Evolutionary conservation across 2,888 invertebrate species (phyloP).

Genomic region (Venusia cambrica): DNA sequence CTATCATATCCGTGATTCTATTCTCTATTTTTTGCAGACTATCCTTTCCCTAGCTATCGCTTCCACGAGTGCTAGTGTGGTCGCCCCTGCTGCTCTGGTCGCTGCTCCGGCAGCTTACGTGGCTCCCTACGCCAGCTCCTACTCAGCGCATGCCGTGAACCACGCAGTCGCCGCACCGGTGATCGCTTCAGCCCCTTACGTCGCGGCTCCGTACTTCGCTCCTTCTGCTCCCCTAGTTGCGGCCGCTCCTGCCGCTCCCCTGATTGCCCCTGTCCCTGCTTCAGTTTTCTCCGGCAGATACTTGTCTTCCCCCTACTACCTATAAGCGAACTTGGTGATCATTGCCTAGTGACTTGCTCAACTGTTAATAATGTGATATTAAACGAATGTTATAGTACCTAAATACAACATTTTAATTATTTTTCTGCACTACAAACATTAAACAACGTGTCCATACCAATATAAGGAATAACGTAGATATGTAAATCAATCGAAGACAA

Average conservation of each 20-base stretch:
- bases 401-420: constrained; percentile 7
- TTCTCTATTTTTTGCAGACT: constrained; percentile 56
- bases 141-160: constrained; percentile 87
- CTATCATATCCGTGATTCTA: not conserved
- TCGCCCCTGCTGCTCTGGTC: constrained; percentile 66
- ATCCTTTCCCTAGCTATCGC: constrained; percentile 61
- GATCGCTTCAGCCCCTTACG: constrained; percentile 56
- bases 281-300: constrained; percentile 45
- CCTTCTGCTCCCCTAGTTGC: constrained; percentile 31
- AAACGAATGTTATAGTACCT: constrained; percentile 21
- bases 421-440: too few relatives aligned
- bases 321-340: constrained; percentile 72
- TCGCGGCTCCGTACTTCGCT: too few relatives aligned
- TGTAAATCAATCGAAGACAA: constrained; percentile 8
- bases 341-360: constrained; percentile 77
- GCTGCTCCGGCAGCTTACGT: constrained; percentile 81
- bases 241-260: constrained; percentile 37
- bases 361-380: constrained; percentile 36
- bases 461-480: too few relatives aligned
- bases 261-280: constrained; percentile 32
- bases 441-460: too few relatives aligned
- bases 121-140: constrained; percentile 88
- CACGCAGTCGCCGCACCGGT: constrained; percentile 87
- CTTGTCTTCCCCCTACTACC: constrained; percentile 55
- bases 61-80: constrained; percentile 53